These are phyloP conservation scores for Plecotus auritus DNA, from an alignment of 2,113 vertebrate genomes.

Conservation along the genomic window DNA sequence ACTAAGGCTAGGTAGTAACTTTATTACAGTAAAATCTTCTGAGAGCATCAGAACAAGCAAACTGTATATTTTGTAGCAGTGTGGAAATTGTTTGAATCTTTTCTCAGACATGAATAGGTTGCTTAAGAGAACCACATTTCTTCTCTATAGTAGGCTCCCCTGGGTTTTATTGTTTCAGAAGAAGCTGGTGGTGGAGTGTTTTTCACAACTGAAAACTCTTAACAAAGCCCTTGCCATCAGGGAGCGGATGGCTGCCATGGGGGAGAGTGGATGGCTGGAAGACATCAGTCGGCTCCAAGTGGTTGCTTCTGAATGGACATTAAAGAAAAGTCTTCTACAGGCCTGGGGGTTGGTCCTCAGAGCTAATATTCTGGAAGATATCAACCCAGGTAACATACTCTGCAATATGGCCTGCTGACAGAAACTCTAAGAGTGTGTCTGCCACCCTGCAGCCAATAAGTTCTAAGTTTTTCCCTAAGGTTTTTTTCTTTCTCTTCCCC, in stretches of 20 bases:
- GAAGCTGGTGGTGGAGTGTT: constrained; percentile 86
- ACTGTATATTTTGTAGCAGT: neutral
- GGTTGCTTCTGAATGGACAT: constrained; percentile 80
- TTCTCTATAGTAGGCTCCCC: neutral
- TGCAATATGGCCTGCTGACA: neutral
- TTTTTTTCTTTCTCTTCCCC: neutral
- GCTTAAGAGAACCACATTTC: neutral
- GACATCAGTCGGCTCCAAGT: constrained; percentile 85
- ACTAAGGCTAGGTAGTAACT: neutral
- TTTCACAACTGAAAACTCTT: constrained; percentile 83
- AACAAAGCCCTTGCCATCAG: constrained; percentile 83
- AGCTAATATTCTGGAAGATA: constrained; percentile 88
- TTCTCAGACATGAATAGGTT: neutral
- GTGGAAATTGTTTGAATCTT: neutral
- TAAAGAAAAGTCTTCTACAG: constrained; percentile 88
- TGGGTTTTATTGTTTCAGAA: constrained; percentile 78
- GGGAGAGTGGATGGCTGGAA: constrained; percentile 77
- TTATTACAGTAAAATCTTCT: neutral
- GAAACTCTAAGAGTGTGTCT: neutral
- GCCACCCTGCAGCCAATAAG: neutral
- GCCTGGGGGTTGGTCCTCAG: constrained; percentile 87
- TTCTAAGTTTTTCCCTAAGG: neutral
- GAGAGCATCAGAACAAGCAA: neutral
- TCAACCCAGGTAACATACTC: constrained; percentile 83
- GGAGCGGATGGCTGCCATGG: constrained; percentile 76